Evolutionary conservation across 1,140 invertebrate species (phyloP).

Genomic region (Caenorhabditis latens): DNA sequence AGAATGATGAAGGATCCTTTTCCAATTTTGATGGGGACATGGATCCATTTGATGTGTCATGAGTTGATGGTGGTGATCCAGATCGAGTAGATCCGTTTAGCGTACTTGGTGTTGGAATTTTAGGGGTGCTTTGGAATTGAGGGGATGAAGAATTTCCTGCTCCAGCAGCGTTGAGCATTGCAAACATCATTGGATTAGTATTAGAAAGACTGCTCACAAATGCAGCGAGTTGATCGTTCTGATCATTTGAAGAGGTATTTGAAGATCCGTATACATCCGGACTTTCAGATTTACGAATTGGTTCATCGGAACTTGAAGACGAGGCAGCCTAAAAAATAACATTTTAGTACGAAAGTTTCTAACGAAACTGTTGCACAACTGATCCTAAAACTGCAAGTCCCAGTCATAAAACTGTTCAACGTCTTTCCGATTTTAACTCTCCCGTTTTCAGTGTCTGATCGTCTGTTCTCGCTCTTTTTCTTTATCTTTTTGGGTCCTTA

Average conservation of each 20-base stretch:
- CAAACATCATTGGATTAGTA: constrained; percentile 41
- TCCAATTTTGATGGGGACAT: constrained; percentile 13
- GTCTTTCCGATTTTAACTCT: not conserved
- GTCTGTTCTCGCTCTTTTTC: not conserved
- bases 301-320: constrained; percentile 31
- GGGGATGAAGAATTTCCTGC: constrained; percentile 2
- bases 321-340: constrained; percentile 8
- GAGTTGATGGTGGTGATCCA: constrained; percentile 32
- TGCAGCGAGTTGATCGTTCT: constrained; percentile 1
- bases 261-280: constrained; percentile 24
- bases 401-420: not conserved
- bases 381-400: no score
- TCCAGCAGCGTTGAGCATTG: constrained; percentile 28
- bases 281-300: constrained; percentile 6
- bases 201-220: constrained; percentile 40
- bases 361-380: not conserved
- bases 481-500: constrained; percentile 41
- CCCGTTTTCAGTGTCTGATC: not conserved
- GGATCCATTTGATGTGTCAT: constrained; percentile 26
- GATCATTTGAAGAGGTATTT: constrained; percentile 33
- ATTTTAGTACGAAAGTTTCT: not conserved
- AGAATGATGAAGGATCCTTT: constrained; percentile 53
- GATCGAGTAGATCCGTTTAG: not conserved
- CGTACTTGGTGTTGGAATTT: not conserved
- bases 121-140: not conserved